Evolutionary conservation across 2,888 invertebrate genomes (phyloP), one percentile per base, ranked within the genome.

Genomic region (Trypoxylon attenuatum): DNA sequence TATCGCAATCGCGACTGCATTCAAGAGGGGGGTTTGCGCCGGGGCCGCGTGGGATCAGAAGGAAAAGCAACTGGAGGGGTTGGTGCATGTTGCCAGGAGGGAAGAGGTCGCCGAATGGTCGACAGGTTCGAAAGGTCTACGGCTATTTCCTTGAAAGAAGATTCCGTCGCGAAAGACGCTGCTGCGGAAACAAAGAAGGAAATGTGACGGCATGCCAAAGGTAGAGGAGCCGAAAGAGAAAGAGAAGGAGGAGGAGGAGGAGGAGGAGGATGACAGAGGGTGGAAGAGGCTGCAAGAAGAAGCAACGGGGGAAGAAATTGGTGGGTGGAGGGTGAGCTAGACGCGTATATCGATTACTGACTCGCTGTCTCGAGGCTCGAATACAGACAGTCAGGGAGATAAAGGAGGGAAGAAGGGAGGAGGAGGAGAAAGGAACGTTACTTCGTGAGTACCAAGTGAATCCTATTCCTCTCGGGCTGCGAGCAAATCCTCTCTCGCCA

Each of bases 311-410:
- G n/a, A n/a, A n/a, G n/a, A n/a, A n/a, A n/a, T n/a, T n/a, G n/a
- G n/a, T n/a, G 33, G 33, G 13, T 33, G 33, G 54, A 47, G 47
- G n/a, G 52, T 29, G 43, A 43, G 71, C 69, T 72, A 71, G 75
- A 76, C 76, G 74, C 75, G 64, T 74, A 73, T 77, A 79, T 79
- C 76, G 78, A 78, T 78, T 79, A 74, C 79, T 56, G 65, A 39
- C 65, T 60, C 63, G 54, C 41, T 70, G 69, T 71, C 70, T 69
- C 72, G 76, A 68, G 63, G 42, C 54, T 65, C 59, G 49, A 68
- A 59, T 51, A 53, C 42, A 22, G 33, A 47, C 16, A 29, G 46
- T 19, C 23, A 42, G 42, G 25, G 21, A 33, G 38, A 54, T 41
- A 22, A 22, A 33, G 10, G 38, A 15, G 46, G 6, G 45, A 3